These are phyloP conservation scores for Cetoscarus ocellatus DNA, from an alignment of 2,797 vertebrate genomes.

Conservation along the genomic window DNA sequence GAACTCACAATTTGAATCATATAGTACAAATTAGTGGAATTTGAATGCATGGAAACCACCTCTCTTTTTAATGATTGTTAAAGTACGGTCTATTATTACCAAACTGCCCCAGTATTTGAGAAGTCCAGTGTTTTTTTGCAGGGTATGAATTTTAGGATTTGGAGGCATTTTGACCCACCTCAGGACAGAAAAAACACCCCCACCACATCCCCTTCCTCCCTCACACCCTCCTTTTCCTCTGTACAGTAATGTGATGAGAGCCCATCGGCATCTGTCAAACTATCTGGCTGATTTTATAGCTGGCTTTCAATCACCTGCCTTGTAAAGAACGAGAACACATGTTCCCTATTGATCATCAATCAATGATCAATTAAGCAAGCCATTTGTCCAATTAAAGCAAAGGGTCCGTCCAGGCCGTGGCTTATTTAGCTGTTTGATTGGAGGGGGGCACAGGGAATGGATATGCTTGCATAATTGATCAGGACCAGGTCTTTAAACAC, in stretches of 20 bases:
- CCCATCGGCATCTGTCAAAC: conserved; percentile 77
- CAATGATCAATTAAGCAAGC: conserved; percentile 90
- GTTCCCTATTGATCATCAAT: conserved; percentile 86
- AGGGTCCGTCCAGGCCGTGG: conserved; percentile 67
- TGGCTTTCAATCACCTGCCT: conserved; percentile 82
- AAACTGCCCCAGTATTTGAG: too few species aligned
- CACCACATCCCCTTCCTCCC: background rate
- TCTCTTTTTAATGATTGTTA: too few species aligned
- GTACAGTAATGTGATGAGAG: conserved; percentile 58
- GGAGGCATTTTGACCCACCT: conserved; percentile 16
- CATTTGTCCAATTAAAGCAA: conserved; percentile 86
- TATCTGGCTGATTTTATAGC: conserved; percentile 81
- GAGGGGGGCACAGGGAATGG: conserved; percentile 73
- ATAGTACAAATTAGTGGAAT: too few species aligned
- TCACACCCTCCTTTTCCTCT: background rate
- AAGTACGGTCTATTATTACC: too few species aligned
- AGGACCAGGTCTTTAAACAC: conserved; percentile 80
- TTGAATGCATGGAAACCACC: too few species aligned
- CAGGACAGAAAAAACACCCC: conserved; percentile 4
- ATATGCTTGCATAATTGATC: conserved; percentile 84
- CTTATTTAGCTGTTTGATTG: conserved; percentile 83
- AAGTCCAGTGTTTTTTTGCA: too few species aligned
- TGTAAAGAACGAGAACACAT: conserved; percentile 84
- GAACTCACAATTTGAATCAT: too few species aligned
- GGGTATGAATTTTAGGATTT: background rate